Base-by-base conservation (phyloP, 1,140 invertebrate species). In the Bombus polaris region DNA sequence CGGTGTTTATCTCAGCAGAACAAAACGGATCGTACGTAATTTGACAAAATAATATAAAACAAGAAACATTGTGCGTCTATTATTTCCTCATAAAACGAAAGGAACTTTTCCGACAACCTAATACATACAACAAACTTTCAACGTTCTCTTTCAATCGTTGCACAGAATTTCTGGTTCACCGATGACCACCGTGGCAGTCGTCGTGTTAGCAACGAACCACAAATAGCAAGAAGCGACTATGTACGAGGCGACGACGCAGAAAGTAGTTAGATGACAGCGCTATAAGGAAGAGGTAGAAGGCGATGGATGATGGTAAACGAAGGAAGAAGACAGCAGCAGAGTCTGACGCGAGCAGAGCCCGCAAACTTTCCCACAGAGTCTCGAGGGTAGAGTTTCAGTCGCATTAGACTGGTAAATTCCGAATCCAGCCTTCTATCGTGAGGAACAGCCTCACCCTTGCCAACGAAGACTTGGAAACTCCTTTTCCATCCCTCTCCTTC, bases 361-460 rank as follows among this genome's bases (percentile, higher is more conserved):
- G 73, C 10, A 72, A 73, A 91, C 91, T 62, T 92, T 91, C 83
- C 82, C 83, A 57, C 12, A 75, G 87, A 72, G 75, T 85, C 77
- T 85, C 74, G 75, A 81, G 68, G 90, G 87, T 83, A 86, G 84
- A 90, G 88, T 88, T 89, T 89, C 86, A 86, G 84, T 91, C 78
- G 91, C 90, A 93, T 94, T 92, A 92, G 93, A 93, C 93, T 94
- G 89, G 89, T 92, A 93, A 93, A 94, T 94, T 93, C 91, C 53
- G 85, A 79, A 91, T 88, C 88, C 72, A 76, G 39, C 82, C 84
- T 68, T 85, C 71, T 47, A 47, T 79, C 77, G 35, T 37, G 57
- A 8, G 47, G 66, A 73, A 73, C 77, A n/a, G 62, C 28, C 28
- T 57, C 28, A 32, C 37, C 65, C 18, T 57, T 12, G 65, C 44